Evolutionary conservation across 1,140 invertebrate genomes (phyloP), one percentile per base, ranked within the genome.

Genomic region (Drosophila subobscura): DNA sequence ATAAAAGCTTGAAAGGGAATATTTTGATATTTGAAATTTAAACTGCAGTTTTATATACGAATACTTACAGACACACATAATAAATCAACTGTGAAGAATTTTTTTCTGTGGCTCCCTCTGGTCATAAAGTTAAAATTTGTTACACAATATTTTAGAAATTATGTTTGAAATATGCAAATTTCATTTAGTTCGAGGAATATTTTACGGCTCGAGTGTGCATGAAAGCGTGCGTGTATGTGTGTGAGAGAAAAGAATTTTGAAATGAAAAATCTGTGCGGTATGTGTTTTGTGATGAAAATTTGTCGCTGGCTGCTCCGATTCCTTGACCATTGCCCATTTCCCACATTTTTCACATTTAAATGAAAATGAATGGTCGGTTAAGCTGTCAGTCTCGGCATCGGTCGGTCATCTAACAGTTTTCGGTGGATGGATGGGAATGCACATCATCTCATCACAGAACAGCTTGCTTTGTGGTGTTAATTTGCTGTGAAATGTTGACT

Each of bases 351-450:
- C 78, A 37, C 10, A 88, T 88, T 83, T 77, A 72, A 83, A 88
- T 88, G 84, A 71, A 88, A 88, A 88, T 88, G 79, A 83, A 88
- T 88, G 83, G 83, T 79, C 83, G 83, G 83, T 88, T 88, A 79
- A 88, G 85, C 72, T 88, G 83, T 88, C 78, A 79, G 78, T 49
- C 71, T 56, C 51, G 56, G 71, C 50, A 20, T 20, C 16, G 16
- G 59, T 68, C 65, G 65, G 61, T 41, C 25, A 27, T 56, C 65
- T 68, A 56, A 68, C 63, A 52, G 47, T 70, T 68, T 37, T 52
- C 56, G 66, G 42, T 37, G 72, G 54, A 66, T 67, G 45, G 22
- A 75, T 76, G 52, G 42, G 56, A 60, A 57, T 72, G 40, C 29
- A 33, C 63, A 53, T 41, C 49, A 53, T 44, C 49, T 49, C 55